Conservation (phyloP, 2,888 invertebrate genomes). For the Caenorhabditis parvicauda region DNA sequence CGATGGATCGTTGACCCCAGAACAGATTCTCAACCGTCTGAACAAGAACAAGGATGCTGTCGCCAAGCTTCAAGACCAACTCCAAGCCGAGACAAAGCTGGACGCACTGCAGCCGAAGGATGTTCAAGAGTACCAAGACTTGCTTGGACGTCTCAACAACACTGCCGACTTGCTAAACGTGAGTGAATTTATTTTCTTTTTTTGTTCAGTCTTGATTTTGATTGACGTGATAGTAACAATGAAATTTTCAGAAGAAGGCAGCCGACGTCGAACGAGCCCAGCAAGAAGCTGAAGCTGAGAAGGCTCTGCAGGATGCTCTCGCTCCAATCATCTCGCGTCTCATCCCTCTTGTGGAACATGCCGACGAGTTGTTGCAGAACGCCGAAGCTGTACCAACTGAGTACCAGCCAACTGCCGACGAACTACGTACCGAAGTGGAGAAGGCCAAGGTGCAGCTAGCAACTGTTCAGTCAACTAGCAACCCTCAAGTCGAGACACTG, state of each 20-base stretch:
- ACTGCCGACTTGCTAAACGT: slow-evolving; percentile 33
- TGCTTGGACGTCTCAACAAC: slow-evolving; percentile 32
- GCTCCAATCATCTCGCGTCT: slow-evolving; percentile 25
- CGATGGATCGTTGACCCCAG: slow-evolving; percentile 16
- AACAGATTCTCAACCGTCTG: slow-evolving; percentile 26
- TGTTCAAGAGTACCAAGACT: slow-evolving; percentile 29
- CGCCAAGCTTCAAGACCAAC: slow-evolving; percentile 20
- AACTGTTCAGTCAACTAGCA: too few species aligned
- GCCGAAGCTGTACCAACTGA: slow-evolving; percentile 35
- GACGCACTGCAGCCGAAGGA: slow-evolving; percentile 34
- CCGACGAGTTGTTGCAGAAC: slow-evolving; percentile 26
- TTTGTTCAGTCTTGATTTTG: slow-evolving; percentile 5
- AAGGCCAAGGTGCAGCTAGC: slow-evolving; percentile 18
- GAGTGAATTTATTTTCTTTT: slow-evolving; percentile 3
- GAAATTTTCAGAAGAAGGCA: slow-evolving; percentile 30
- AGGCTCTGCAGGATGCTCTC: slow-evolving; percentile 22
- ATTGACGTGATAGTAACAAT: too few species aligned
- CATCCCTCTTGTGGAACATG: slow-evolving; percentile 30
- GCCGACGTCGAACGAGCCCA: slow-evolving; percentile 28
- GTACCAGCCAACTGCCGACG: slow-evolving; percentile 32
- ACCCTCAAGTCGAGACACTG: slow-evolving; percentile 21
- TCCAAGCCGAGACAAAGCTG: slow-evolving; percentile 21
- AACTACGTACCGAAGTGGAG: slow-evolving; percentile 26
- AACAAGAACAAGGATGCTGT: slow-evolving; percentile 22
- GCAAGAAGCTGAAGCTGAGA: slow-evolving; percentile 26